Evolutionary conservation across 2,113 vertebrate genomes (phyloP).

Genomic region (Archilochus colubris): DNA sequence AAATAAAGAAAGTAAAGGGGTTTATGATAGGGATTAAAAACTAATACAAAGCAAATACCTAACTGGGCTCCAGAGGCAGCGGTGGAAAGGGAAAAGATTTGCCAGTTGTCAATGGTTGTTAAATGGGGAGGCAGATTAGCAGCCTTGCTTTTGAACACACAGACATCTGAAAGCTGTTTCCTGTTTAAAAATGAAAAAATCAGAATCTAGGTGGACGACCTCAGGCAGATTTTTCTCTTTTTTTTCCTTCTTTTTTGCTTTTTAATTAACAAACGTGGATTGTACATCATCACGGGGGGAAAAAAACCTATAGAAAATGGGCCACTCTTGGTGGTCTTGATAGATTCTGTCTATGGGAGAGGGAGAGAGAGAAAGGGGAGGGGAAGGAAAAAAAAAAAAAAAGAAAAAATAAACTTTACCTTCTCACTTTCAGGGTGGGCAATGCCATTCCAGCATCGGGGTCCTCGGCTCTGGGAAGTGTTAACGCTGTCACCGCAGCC

Average conservation of each 20-base stretch:
- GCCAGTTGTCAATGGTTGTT: conserved; percentile 55
- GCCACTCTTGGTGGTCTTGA: conserved; percentile 89
- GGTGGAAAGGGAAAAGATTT: neutral
- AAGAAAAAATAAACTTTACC: conserved; percentile 96
- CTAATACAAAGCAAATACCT: neutral
- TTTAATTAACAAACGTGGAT: conserved; percentile 80
- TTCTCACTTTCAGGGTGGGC: conserved; percentile 94
- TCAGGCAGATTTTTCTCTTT: conserved; percentile 33
- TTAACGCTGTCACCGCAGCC: conserved; percentile 88
- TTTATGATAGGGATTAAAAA: fast-evolving
- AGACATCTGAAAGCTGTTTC: conserved; percentile 84
- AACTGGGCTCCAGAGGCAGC: neutral
- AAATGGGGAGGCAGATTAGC: conserved; percentile 73
- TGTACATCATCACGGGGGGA: conserved; percentile 71
- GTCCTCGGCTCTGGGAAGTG: conserved; percentile 92
- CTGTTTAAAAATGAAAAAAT: conserved; percentile 62
- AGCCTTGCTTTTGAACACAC: conserved; percentile 73
- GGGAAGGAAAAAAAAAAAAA: conserved; percentile 67
- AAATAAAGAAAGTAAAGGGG: neutral
- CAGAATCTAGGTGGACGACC: conserved; percentile 74
- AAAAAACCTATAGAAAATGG: neutral
- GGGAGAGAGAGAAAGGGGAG: conserved; percentile 74
- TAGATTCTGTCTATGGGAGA: conserved; percentile 78
- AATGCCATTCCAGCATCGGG: conserved; percentile 86
- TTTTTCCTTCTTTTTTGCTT: neutral